Conservation (phyloP, 2,797 vertebrate species). For the Chrosomus eos region DNA sequence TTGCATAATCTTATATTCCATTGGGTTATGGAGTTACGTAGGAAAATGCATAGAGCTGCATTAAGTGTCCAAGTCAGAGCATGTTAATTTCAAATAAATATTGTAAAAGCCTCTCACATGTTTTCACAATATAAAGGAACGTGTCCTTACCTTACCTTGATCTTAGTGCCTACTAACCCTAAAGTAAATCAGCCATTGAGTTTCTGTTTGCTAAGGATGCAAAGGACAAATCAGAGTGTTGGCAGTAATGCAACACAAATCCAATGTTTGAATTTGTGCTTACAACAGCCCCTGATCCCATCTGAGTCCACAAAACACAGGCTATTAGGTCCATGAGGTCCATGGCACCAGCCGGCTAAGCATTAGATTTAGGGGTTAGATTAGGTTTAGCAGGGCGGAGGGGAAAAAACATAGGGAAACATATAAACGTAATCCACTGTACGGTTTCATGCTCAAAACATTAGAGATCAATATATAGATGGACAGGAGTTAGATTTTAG, state of each 20-base stretch:
- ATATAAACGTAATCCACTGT: background rate
- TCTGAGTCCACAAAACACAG: conserved; percentile 1
- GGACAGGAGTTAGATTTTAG: background rate
- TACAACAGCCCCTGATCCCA: background rate
- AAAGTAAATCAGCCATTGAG: background rate
- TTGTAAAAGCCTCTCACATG: background rate
- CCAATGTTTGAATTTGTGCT: conserved; percentile 13
- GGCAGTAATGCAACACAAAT: conserved; percentile 7
- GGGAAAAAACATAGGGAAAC: background rate
- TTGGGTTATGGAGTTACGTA: background rate
- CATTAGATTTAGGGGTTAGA: conserved; percentile 10
- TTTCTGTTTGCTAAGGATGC: conserved; percentile 5
- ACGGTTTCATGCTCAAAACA: background rate
- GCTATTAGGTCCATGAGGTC: conserved; percentile 6
- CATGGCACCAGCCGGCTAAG: conserved; percentile 1
- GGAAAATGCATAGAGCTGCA: background rate
- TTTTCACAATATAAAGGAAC: conserved; percentile 4
- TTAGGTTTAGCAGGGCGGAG: background rate
- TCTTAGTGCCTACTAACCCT: background rate
- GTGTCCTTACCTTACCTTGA: background rate
- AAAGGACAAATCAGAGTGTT: conserved; percentile 18
- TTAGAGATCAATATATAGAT: background rate
- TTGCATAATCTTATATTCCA: background rate
- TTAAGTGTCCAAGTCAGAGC: background rate
- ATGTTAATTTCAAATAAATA: background rate